Evolutionary conservation across 2,113 vertebrate species (phyloP), one percentile per base, ranked within the genome.

Genomic region (Cavia aperea): DNA sequence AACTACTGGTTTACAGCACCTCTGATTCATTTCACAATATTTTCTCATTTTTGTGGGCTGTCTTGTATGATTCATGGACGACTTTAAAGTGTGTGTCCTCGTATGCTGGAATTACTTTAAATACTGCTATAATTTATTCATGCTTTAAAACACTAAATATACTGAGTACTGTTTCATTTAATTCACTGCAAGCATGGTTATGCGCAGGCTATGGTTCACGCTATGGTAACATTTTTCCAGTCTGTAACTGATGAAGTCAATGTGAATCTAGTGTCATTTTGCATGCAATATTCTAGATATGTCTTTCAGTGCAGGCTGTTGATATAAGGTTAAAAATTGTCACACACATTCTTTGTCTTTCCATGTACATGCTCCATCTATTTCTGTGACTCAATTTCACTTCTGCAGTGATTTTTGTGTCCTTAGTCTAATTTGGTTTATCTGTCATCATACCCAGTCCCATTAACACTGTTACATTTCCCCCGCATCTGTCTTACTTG

Each of bases 331-430:
- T 19, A 43, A 51, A 77, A 9, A 3, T n/a, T 16, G n/a, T 26
- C 24, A 18, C 7, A 1, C 4, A 0, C 5, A 18, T 12, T 10
- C 9, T 60, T 54, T 58, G 3, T 39, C 15, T 13, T 29, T n/a
- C 58, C 46, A n/a, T 29, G 60, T 39, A 19, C 1, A 1, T 21
- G 15, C 26, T 19, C 12, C 24, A 3, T 14, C 23, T 8, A 43
- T 39, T 54, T 54, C 36, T 31, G 5, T 49, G 24, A 33, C 12
- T 31, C 51, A 31, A 5, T 46, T 39, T 79, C 33, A 21, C 5
- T 31, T 39, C 4, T 13, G 5, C 60, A 21, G 7, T 5, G 6
- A n/a, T 56, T 4, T n/a, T 14, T 14, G 4, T 24, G 4, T 9
- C 13, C 39, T 7, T 49, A 54, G 16, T 15, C 1, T 39, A 10